Evolutionary conservation across 1,140 invertebrate genomes (phyloP), one percentile per base, ranked within the genome.

Genomic region (Batillaria attramentaria): DNA sequence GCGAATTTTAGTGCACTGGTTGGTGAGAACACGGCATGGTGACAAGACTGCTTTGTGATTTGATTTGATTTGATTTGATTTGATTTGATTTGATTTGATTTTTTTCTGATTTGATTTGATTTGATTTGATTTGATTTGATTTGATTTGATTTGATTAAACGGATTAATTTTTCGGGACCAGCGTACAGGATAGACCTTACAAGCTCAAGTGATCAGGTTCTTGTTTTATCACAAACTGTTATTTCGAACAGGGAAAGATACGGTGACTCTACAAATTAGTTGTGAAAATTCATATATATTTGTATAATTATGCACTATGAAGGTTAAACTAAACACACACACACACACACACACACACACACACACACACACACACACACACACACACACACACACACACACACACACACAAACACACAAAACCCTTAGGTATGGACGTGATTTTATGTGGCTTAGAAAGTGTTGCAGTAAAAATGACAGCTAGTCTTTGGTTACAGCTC

Each of bases 371-470:
- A 18, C 33, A 10, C 66, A 37, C 66, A 1, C 10, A 69, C 39
- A 37, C 66, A 69, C 33, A 37, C 66, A 69, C 66, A 37, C 66
- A 37, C 66, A 37, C 42, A 37, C 66, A 54, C 50, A 54, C 50
- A 54, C 50, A 54, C 50, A 54, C 50, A 54, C 1, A 54, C 50
- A 54, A 1, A 54, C 1, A 3, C 50, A 54, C 50, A 54, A 18
- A 1, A 54, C n/a, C 46, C 46, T 13, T 50, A 13, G 13, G 13
- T 50, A 13, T 50, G 13, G 46, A 13, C 46, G 46, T 50, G 46
- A 24, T 24, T 13, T 50, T 50, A 13, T 24, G 13, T 50, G 46
- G 46, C 10, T 50, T 13, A 24, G 46, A 24, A 50, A 13, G 46
- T 50, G 13, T 13, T 13, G 13, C 46, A 24, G 24, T 13, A 24